A percentile compares a stretch with the other conserved stretches of the same genome.
phyloP scores from a whole-genome alignment of 2,797 vertebrate genomes.

The Pseudochirops cupreus region DNA sequence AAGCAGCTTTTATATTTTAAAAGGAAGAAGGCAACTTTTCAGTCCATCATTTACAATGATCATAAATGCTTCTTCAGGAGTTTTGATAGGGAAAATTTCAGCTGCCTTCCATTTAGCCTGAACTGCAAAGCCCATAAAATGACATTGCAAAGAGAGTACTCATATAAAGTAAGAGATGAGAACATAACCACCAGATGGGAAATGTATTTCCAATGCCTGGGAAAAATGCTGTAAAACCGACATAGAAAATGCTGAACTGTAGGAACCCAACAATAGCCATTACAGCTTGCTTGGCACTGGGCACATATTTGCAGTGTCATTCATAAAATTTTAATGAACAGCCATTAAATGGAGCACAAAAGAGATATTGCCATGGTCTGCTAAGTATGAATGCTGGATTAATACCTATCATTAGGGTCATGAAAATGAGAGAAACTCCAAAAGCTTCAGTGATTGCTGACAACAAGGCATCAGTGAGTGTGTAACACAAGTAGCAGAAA shows the following conservation, averaged over 20 bases:
- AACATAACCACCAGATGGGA: conserved; percentile 77
- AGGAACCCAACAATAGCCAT: conserved; percentile 53
- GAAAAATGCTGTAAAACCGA: conserved; percentile 69
- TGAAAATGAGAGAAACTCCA: conserved; percentile 57
- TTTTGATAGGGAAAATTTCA: conserved; percentile 36
- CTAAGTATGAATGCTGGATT: conserved; percentile 59
- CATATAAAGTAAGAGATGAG: conserved; percentile 44
- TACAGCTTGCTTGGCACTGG: conserved; percentile 47
- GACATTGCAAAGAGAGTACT: conserved; percentile 54
- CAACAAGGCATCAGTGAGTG: background rate
- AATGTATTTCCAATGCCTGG: conserved; percentile 64
- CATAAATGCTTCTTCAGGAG: conserved; percentile 42
- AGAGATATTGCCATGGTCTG: conserved; percentile 55
- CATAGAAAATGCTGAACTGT: conserved; percentile 44
- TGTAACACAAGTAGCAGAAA: background rate
- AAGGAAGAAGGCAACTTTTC: conserved; percentile 29
- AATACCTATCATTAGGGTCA: conserved; percentile 31
- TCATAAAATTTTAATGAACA: conserved; percentile 77
- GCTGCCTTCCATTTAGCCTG: conserved; percentile 43
- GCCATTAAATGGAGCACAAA: conserved; percentile 70
- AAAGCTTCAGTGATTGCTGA: conserved; percentile 43
- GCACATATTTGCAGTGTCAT: conserved; percentile 65
- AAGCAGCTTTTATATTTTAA: conserved; percentile 12
- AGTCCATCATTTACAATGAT: conserved; percentile 56
- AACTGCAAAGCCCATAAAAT: conserved; percentile 63